These are phyloP conservation scores for Ageneiosus marmoratus DNA, from an alignment of 2,113 vertebrate genomes.

Conservation along the genomic window DNA sequence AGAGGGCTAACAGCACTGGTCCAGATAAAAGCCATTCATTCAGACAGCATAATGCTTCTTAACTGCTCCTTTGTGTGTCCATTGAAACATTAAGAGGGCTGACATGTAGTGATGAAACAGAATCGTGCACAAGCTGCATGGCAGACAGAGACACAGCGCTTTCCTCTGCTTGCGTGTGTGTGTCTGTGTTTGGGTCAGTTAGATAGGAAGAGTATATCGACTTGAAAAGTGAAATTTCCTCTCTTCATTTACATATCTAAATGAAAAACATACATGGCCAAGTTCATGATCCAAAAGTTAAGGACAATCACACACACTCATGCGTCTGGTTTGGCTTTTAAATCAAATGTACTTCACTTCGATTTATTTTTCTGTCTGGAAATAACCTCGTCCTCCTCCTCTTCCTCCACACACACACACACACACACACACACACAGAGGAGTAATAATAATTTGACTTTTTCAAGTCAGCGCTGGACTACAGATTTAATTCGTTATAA, in stretches of 20 bases:
- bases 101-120: conserved; percentile 53
- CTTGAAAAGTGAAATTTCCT: not conserved
- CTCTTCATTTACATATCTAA: not conserved
- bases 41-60: conserved; percentile 53
- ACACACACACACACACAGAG: conserved; percentile 62
- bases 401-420: not conserved
- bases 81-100: conserved; percentile 48
- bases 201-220: not conserved
- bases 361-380: conserved; percentile 76
- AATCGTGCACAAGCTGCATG: conserved; percentile 38
- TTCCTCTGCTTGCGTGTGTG: not conserved
- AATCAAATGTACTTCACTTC: conserved; percentile 75
- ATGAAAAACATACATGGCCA: not conserved
- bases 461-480: conserved; percentile 74
- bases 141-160: conserved; percentile 19
- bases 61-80: conserved; percentile 55
- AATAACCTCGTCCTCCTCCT: conserved; percentile 65
- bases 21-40: conserved; percentile 55
- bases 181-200: not conserved
- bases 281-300: conserved; percentile 18
- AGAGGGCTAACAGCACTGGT: conserved; percentile 48
- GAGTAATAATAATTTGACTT: conserved; percentile 84
- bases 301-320: not conserved
- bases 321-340: conserved; percentile 65
- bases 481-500: conserved; percentile 77